A percentile compares a stretch with the other conserved stretches of the same genome.
Conservation (phyloP, 2,113 vertebrate genomes). For the Urocitellus parryii region DNA sequence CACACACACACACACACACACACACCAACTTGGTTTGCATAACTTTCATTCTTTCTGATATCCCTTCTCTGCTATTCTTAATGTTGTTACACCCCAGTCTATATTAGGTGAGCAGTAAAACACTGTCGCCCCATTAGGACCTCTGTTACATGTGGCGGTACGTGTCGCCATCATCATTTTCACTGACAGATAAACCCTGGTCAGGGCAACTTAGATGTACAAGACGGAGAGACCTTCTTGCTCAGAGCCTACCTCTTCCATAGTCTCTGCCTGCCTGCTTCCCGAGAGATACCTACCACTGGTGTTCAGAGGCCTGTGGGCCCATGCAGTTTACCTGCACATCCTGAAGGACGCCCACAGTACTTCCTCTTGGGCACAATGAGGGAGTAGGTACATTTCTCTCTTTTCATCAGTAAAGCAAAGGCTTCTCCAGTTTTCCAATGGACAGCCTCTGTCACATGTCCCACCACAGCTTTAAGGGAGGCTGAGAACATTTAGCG, state of each 20-base stretch:
- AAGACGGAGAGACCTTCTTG: neutral
- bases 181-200: neutral
- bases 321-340: neutral
- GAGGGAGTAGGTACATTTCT: neutral
- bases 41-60: slow-evolving; percentile 13
- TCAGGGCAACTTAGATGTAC: neutral
- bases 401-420: neutral
- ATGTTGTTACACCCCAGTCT: neutral
- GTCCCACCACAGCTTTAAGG: neutral
- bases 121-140: neutral
- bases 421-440: neutral
- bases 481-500: neutral
- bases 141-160: neutral
- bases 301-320: neutral
- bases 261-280: neutral
- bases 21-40: neutral
- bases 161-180: neutral
- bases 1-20: too few relatives aligned
- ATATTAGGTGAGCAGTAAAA: neutral
- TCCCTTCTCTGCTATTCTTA: neutral
- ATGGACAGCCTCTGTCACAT: neutral
- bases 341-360: neutral
- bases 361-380: neutral
- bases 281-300: neutral
- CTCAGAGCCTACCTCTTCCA: neutral